A percentile compares a stretch with the other conserved stretches of the same genome.
phyloP scores from a whole-genome alignment of 2,113 vertebrate genomes.

The Eurypyga helias region DNA sequence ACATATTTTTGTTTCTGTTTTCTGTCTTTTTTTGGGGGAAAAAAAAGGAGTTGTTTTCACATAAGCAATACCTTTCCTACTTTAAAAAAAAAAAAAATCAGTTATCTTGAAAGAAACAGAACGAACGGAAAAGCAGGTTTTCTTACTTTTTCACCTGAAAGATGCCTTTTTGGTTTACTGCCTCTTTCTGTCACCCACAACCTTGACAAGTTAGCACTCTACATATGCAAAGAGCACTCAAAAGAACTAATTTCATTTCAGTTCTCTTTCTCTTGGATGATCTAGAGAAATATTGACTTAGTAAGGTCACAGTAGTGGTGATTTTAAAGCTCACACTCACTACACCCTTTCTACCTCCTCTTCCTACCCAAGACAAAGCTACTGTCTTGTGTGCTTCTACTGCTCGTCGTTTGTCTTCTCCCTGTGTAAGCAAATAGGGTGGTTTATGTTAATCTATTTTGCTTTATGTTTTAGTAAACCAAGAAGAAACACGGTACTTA shows the following conservation, averaged over 20 bases:
- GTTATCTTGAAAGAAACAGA: neutral
- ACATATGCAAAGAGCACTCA: neutral
- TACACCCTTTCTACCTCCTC: neutral
- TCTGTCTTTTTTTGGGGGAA: neutral
- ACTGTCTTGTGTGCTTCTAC: neutral
- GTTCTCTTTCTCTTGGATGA: neutral
- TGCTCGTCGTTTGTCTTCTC: neutral
- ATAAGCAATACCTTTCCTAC: neutral
- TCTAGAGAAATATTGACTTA: neutral
- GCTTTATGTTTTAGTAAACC: neutral
- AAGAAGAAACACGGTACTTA: neutral
- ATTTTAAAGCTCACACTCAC: too few relatives aligned
- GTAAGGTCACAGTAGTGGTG: too few relatives aligned
- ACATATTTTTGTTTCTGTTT: neutral
- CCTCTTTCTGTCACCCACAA: neutral
- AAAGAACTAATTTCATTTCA: neutral
- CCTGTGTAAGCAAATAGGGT: neutral
- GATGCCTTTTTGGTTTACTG: neutral
- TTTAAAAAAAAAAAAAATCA: neutral
- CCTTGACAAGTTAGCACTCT: neutral
- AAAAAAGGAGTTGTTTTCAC: neutral
- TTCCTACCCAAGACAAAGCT: neutral
- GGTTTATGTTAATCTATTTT: neutral
- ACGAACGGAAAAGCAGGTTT: neutral
- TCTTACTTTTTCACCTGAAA: neutral